Evolutionary conservation across 2,888 invertebrate species (phyloP).

Genomic region (Melikaiella ostensackeni): DNA sequence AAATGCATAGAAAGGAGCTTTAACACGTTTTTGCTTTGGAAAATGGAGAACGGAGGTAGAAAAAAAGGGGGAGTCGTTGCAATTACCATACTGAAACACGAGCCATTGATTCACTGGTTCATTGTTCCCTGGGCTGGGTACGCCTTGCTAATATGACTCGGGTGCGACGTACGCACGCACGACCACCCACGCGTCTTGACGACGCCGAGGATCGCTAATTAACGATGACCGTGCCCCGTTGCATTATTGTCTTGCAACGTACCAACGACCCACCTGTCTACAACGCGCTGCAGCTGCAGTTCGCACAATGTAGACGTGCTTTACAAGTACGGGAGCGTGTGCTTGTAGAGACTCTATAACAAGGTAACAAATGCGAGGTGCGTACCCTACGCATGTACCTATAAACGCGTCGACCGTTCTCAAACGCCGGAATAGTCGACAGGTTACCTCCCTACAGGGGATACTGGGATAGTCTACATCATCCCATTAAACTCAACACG

Average conservation of each 20-base stretch:
- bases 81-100: constrained; percentile 60
- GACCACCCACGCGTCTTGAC: constrained; percentile 66
- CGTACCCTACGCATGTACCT: constrained; percentile 28
- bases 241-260: constrained; percentile 67
- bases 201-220: constrained; percentile 69
- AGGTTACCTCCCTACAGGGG: constrained; percentile 7
- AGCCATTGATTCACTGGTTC: constrained; percentile 61
- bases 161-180: constrained; percentile 49
- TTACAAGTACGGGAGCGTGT: constrained; percentile 38
- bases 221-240: constrained; percentile 67
- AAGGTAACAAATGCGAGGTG: constrained; percentile 43
- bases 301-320: constrained; percentile 45
- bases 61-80: constrained; percentile 43
- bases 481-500: constrained; percentile 4
- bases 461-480: constrained; percentile 8
- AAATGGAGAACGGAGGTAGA: constrained; percentile 39
- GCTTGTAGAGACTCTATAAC: constrained; percentile 29
- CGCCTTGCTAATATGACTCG: constrained; percentile 43
- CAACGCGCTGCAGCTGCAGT: constrained; percentile 47
- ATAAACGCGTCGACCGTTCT: constrained; percentile 20
- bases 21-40: constrained; percentile 5
- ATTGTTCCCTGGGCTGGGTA: constrained; percentile 54
- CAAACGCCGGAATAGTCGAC: constrained; percentile 15
- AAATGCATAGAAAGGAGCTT: neutral
- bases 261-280: constrained; percentile 67